phyloP scores from a whole-genome alignment of 2,113 vertebrate species.

The Brienomyrus longianalis region DNA sequence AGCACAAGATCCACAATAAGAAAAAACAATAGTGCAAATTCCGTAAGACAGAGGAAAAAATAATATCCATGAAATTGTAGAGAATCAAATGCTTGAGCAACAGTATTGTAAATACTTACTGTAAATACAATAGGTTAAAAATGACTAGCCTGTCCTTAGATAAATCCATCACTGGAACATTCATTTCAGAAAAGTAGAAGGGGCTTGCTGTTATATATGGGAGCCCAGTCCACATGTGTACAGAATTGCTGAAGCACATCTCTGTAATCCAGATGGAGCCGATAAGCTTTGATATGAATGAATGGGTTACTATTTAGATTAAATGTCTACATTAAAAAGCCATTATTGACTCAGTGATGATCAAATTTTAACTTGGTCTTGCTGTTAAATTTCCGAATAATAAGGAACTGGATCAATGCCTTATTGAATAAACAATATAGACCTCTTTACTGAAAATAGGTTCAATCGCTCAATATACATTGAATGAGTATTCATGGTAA shows the following conservation, averaged over 20 bases:
- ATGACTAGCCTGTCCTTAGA: neutral
- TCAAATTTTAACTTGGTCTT: neutral
- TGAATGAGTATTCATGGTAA: slow-evolving; percentile 10
- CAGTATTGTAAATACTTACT: neutral
- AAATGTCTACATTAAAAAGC: neutral
- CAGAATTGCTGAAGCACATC: neutral
- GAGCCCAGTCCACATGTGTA: neutral
- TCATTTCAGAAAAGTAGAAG: neutral
- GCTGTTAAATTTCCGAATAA: neutral
- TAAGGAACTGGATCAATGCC: neutral
- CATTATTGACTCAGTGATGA: neutral
- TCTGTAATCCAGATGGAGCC: neutral
- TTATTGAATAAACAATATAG: neutral
- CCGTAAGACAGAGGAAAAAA: neutral
- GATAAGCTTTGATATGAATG: neutral
- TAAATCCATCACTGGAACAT: neutral
- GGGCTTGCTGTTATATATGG: neutral
- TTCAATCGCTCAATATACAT: neutral
- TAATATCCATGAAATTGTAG: neutral
- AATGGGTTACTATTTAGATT: neutral
- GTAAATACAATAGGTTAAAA: neutral
- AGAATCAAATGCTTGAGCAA: neutral
- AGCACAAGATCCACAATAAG: neutral
- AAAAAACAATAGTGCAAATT: neutral
- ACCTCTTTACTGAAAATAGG: neutral